Percentiles rank a stretch among this genome's conserved stretches.
phyloP scores from a whole-genome alignment of 2,797 vertebrate species.

The Leuciscus waleckii region DNA sequence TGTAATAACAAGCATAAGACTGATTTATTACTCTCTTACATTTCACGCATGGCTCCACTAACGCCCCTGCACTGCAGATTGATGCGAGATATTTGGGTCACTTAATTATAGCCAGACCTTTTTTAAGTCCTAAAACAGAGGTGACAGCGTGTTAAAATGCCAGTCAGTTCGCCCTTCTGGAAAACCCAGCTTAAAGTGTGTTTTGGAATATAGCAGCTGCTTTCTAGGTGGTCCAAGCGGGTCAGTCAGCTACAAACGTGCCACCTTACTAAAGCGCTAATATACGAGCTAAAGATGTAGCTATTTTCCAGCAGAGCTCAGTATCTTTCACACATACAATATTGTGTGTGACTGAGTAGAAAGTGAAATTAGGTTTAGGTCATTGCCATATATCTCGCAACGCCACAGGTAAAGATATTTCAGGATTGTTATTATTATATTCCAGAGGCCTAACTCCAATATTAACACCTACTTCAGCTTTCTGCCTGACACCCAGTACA shows the following conservation, averaged over 20 bases:
- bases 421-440: conserved; percentile 67
- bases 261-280: background rate
- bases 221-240: conserved; percentile 20
- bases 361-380: conserved; percentile 68
- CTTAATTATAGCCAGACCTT: conserved; percentile 65
- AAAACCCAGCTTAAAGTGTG: conserved; percentile 24
- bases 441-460: conserved; percentile 60
- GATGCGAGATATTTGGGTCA: conserved; percentile 62
- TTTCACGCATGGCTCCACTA: conserved; percentile 53
- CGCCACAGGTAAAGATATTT: conserved; percentile 74
- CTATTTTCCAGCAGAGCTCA: conserved; percentile 20
- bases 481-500: conserved; percentile 39
- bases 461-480: conserved; percentile 47
- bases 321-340: conserved; percentile 53
- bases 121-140: conserved; percentile 72
- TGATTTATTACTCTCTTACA: conserved; percentile 57
- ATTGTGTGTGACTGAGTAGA: conserved; percentile 54
- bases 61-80: conserved; percentile 53
- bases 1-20: conserved; percentile 47
- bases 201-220: conserved; percentile 31
- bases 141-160: conserved; percentile 74
- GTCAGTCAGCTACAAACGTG: background rate
- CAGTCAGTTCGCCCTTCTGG: background rate
- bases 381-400: conserved; percentile 67
- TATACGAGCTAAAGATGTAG: background rate